Evolutionary conservation across 2,113 vertebrate species (phyloP), one percentile per base, ranked within the genome.

Genomic region (Microtus richardsoni): DNA sequence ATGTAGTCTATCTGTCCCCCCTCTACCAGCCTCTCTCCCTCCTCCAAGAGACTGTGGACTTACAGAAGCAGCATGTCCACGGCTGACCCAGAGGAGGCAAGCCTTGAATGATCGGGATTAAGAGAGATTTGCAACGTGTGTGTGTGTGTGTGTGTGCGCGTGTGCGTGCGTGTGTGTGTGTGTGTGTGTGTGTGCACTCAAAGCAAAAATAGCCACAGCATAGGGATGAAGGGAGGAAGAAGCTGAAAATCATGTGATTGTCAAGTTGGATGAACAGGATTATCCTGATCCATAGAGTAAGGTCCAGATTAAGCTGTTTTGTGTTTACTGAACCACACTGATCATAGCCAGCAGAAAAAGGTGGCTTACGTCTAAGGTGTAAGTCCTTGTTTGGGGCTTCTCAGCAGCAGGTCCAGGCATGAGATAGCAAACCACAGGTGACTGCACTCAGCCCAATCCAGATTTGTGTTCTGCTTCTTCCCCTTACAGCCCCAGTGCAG

Each of bases 191-290:
- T 30, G 3, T n/a, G 3, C 13, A 60, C 39, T 64, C 58, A 64
- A 84, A 84, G 60, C 80, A 62, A 84, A 60, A 44, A 39, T 33
- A 13, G 30, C 54, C 58, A 52, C 54, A 80, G 30, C 36, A 58
- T 13, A 64, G 39, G 26, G 28, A 39, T 26, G 14, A 0, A 1
- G 22, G 66, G 70, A 4, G 2, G 26, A 19, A 26, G 49, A 33
- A 36, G 41, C 2, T 62, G 64, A 89, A 22, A 49, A 28, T 47
- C 12, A 0, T 8, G 44, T 12, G 41, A 30, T 74, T 79, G 58
- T 71, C 84, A 60, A 33, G 75, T 41, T 47, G 58, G 75, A 58
- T 54, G 58, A 80, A 90, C 12, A 93, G 80, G 79, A 83, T 62
- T 44, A 47, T 93, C 52, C 62, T 54, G 89, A 77, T 8, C 75